Conservation (phyloP, 2,888 invertebrate genomes). For the Heliconius erato region DNA sequence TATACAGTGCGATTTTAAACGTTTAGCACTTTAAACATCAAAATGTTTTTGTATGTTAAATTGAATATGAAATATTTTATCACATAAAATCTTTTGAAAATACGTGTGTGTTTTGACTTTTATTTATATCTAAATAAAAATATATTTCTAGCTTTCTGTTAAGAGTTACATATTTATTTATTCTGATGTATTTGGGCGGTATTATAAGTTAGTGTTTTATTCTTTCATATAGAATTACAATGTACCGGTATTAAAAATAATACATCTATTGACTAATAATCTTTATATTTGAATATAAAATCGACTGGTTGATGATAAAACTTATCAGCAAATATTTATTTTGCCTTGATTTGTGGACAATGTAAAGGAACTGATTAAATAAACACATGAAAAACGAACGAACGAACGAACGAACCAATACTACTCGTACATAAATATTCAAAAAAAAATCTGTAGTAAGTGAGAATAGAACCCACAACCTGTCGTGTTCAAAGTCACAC, state of each 20-base stretch:
- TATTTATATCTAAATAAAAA: background rate
- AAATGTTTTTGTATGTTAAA: conserved; percentile 12
- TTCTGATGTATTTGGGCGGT: background rate
- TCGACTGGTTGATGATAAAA: background rate
- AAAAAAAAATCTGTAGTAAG: too few species aligned
- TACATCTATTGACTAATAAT: background rate
- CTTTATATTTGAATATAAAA: background rate
- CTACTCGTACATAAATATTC: too few species aligned
- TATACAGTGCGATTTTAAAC: conserved; percentile 28
- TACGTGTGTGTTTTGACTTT: background rate
- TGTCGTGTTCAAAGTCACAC: too few species aligned
- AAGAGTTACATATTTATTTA: background rate
- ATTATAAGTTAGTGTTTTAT: background rate
- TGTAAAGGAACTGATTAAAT: background rate
- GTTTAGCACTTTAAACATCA: conserved; percentile 16
- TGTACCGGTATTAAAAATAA: background rate
- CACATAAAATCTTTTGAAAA: background rate
- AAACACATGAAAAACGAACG: too few species aligned
- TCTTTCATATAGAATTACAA: background rate
- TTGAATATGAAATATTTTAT: background rate
- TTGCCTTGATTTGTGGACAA: background rate
- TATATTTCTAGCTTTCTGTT: background rate
- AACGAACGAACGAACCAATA: too few species aligned
- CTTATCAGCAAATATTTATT: background rate
- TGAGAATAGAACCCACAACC: too few species aligned